Conservation (phyloP, 2,113 vertebrate genomes). For the Tragelaphus strepsiceros region DNA sequence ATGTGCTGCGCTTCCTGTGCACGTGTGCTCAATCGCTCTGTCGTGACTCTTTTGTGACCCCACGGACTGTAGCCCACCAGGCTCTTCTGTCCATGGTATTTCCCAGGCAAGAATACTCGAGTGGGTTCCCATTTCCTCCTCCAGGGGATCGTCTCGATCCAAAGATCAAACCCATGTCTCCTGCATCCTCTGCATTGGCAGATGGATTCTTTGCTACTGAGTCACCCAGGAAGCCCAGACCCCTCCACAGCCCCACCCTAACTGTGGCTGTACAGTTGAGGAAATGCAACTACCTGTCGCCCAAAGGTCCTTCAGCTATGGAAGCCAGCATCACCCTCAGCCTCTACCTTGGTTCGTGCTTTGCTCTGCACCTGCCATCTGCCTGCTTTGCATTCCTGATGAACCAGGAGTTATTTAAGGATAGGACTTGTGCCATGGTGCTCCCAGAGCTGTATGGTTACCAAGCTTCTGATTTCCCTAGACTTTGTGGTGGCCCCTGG, state of each 20-base stretch:
- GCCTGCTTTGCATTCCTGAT: background rate
- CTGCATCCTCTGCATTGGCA: background rate
- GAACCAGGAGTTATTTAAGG: background rate
- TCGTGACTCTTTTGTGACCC: background rate
- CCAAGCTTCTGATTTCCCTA: background rate
- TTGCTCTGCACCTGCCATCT: background rate
- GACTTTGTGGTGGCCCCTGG: background rate
- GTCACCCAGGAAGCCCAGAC: background rate
- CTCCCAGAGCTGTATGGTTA: background rate
- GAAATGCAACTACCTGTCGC: fast-evolving
- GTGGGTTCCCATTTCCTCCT: background rate
- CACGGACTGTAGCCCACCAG: background rate
- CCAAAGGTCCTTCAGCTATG: fast-evolving
- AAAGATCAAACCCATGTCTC: background rate
- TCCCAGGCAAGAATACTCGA: background rate
- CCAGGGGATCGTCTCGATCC: background rate
- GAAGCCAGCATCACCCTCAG: no score
- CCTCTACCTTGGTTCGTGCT: background rate
- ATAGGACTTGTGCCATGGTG: background rate
- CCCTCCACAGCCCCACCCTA: background rate
- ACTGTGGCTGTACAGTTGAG: background rate
- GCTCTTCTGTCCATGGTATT: background rate
- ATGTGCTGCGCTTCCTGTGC: background rate
- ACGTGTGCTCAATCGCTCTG: background rate
- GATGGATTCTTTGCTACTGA: background rate